A percentile compares a stretch with the other conserved stretches of the same genome.
Evolutionary conservation across 2,888 invertebrate genomes (phyloP).

Genomic region (Cotesia congregata): DNA sequence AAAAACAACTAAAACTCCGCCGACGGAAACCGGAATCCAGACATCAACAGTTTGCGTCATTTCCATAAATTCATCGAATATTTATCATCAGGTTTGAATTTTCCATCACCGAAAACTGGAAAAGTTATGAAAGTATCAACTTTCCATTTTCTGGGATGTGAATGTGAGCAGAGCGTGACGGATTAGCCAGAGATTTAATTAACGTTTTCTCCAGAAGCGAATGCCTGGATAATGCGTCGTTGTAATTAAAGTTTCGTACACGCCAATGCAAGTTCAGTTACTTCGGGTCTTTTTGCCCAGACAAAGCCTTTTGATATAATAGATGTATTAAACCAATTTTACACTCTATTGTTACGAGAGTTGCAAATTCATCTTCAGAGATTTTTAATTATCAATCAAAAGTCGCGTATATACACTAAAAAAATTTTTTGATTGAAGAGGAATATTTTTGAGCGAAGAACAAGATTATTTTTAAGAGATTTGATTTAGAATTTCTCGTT

Average conservation of each 20-base stretch:
- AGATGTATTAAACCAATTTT: background rate
- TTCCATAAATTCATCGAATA: constrained; percentile 8
- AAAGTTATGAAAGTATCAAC: background rate
- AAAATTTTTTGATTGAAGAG: no score
- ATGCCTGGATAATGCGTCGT: constrained; percentile 27
- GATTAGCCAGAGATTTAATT: constrained; percentile 31
- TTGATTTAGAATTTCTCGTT: no score
- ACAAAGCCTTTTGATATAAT: constrained; percentile 9
- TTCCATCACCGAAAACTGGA: background rate
- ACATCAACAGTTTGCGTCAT: background rate
- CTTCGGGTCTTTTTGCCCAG: background rate
- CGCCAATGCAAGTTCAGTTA: constrained; percentile 2
- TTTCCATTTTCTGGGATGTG: background rate
- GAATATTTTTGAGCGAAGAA: no score
- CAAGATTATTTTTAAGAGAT: no score
- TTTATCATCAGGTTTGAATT: background rate
- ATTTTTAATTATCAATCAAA: no score
- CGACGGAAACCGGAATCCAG: constrained; percentile 19
- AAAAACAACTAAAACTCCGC: background rate
- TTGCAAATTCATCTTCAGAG: no score
- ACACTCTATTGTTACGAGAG: background rate
- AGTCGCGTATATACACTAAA: no score
- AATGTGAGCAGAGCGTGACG: constrained; percentile 21
- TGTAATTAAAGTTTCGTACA: constrained; percentile 29
- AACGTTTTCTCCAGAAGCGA: constrained; percentile 14